Conservation (phyloP, 2,888 invertebrate genomes). For the Rhamnusium bicolor region DNA sequence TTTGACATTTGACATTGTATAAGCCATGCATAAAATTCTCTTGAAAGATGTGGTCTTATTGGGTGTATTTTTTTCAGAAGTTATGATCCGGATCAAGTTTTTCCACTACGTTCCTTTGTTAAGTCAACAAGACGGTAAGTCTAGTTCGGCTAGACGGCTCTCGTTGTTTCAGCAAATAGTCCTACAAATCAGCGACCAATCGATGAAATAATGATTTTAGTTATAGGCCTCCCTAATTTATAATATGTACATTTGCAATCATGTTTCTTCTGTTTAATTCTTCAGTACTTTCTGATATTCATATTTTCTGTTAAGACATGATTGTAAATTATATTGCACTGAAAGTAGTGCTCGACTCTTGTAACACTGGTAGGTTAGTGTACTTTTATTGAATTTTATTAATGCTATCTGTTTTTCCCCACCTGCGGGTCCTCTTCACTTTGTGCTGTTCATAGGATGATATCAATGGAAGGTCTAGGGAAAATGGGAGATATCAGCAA, state of each 20-base stretch:
- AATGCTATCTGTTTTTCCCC: slow-evolving; percentile 71
- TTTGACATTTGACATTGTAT: slow-evolving; percentile 43
- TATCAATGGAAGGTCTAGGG: slow-evolving; percentile 74
- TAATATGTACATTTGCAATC: slow-evolving; percentile 30
- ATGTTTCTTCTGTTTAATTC: neutral
- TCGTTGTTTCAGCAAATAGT: slow-evolving; percentile 62
- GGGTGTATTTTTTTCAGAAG: slow-evolving; percentile 88
- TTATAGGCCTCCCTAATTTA: slow-evolving; percentile 18
- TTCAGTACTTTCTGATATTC: neutral
- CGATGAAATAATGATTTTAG: slow-evolving; percentile 37
- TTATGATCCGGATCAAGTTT: slow-evolving; percentile 78
- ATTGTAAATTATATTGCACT: slow-evolving; percentile 27
- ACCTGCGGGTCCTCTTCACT: slow-evolving; percentile 61
- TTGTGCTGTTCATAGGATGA: slow-evolving; percentile 74
- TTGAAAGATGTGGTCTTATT: slow-evolving; percentile 74
- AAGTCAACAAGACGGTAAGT: slow-evolving; percentile 79
- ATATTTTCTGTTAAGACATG: neutral
- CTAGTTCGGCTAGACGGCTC: slow-evolving; percentile 74
- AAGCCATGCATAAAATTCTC: slow-evolving; percentile 52
- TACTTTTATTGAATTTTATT: slow-evolving; percentile 57
- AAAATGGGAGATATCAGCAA: slow-evolving; percentile 75
- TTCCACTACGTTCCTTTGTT: slow-evolving; percentile 75
- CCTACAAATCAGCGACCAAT: slow-evolving; percentile 39
- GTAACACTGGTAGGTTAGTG: slow-evolving; percentile 31
- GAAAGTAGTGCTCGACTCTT: slow-evolving; percentile 36